A percentile compares a stretch with the other conserved stretches of the same genome.
phyloP scores from a whole-genome alignment of 2,797 vertebrate species.

The Rousettus madagascariensis region DNA sequence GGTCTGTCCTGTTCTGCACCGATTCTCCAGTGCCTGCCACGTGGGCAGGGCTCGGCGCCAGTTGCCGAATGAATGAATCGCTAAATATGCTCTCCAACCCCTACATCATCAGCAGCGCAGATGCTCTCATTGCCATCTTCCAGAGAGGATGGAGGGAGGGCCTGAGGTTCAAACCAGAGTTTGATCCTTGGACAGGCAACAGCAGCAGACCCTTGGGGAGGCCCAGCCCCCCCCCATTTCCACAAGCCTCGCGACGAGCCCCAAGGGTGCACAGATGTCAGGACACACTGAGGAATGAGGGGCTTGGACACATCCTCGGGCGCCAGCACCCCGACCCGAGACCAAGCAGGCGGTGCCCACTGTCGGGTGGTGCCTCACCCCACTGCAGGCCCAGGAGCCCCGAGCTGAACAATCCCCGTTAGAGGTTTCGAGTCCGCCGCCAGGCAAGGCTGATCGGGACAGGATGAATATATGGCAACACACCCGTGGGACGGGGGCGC shows the following conservation, averaged over 20 bases:
- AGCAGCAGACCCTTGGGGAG: background rate
- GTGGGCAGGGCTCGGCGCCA: background rate
- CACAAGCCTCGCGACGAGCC: background rate
- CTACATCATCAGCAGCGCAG: background rate
- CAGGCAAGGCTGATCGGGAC: background rate
- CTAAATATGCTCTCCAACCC: background rate
- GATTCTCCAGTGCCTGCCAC: background rate
- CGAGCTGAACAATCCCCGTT: background rate
- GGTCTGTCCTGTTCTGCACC: background rate
- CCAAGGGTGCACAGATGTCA: background rate
- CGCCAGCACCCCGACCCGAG: background rate
- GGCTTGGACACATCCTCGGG: background rate
- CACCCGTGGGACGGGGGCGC: background rate
- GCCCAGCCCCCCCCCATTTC: background rate
- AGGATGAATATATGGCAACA: constrained; percentile 29
- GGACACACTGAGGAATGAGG: background rate
- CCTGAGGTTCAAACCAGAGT: background rate
- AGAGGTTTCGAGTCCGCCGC: constrained; percentile 29
- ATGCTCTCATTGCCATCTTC: background rate
- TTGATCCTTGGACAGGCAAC: background rate
- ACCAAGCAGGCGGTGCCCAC: background rate
- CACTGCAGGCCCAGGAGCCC: background rate
- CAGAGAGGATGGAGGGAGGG: background rate
- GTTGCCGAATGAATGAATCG: background rate
- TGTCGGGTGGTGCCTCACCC: background rate